A percentile compares a stretch with the other conserved stretches of the same genome.
These are phyloP conservation scores for Chlorodrepanis virens DNA, from an alignment of 2,113 vertebrate species.

Conservation along the genomic window DNA sequence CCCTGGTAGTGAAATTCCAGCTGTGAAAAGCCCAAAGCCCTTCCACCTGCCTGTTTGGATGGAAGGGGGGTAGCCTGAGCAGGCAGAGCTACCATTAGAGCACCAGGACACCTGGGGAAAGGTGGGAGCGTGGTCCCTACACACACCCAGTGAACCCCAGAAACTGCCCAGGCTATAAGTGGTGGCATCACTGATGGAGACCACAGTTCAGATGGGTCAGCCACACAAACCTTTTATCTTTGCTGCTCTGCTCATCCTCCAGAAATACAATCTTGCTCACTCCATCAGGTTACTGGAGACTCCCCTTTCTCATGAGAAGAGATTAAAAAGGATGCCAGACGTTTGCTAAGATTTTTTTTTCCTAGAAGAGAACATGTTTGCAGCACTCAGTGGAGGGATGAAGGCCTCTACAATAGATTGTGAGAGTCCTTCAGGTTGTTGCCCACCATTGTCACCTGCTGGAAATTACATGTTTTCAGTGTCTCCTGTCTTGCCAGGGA, in stretches of 20 bases:
- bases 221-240: neutral
- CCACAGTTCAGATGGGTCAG: neutral
- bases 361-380: neutral
- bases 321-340: neutral
- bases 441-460: neutral
- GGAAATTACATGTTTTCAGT: neutral
- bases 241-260: fast-evolving
- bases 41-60: neutral
- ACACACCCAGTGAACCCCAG: neutral
- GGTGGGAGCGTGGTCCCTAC: neutral
- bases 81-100: neutral
- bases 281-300: neutral
- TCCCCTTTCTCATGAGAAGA: neutral
- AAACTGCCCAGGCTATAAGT: neutral
- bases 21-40: neutral
- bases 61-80: neutral
- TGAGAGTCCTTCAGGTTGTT: neutral
- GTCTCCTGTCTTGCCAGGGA: neutral
- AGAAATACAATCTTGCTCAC: neutral
- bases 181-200: neutral
- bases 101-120: neutral
- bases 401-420: neutral
- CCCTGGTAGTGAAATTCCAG: neutral
- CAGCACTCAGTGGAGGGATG: neutral
- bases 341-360: neutral